Base-by-base conservation (phyloP, 2,797 vertebrate genomes). In the Denticeps clupeoides region DNA sequence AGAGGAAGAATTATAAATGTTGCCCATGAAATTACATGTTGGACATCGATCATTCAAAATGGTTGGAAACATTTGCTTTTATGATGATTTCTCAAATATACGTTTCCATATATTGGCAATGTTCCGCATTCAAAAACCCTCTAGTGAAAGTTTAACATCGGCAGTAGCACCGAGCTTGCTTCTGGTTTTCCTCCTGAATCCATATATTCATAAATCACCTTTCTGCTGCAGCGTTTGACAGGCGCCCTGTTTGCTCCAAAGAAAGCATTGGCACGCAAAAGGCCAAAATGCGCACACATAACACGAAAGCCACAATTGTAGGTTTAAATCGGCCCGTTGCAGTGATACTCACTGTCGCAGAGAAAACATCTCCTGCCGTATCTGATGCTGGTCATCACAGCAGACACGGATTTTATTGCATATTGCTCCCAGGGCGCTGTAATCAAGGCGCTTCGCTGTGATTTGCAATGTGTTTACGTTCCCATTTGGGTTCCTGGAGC, bases 231-330 rank as follows among this genome's bases (percentile, higher is more conserved):
- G 72, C 71, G 75, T 80, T 77, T 75, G 73, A 81, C 70, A 69
- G 60, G 58, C 59, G 38, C 54, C 44, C 35, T 43, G 41, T 70
- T 49, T 56, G 58, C 58, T 81, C 80, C 79, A 82, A 82, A 77
- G 77, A 82, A 84, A 84, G 71, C 76, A 70, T 58, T 71, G 73
- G 72, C 75, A 64, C 61, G 49, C 68, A 58, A 62, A 58, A 62
- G 72, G 73, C 78, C 70, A 64, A 77, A 79, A 80, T 69, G 73
- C 59, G 70, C 64, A 69, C 68, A 74, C 63, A 68, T 58, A 49
- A 68, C 68, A 66, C 61, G 53, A 56, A 82, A 78, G 53, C 82
- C 82, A 79, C 77, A 85, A 83, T 83, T 83, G 67, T 73, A 73
- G 79, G 77, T 80, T 78, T 65, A 62, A 50, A 51, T 72, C 62